phyloP scores from a whole-genome alignment of 2,113 vertebrate genomes.

The Cynopterus brachyotis region DNA sequence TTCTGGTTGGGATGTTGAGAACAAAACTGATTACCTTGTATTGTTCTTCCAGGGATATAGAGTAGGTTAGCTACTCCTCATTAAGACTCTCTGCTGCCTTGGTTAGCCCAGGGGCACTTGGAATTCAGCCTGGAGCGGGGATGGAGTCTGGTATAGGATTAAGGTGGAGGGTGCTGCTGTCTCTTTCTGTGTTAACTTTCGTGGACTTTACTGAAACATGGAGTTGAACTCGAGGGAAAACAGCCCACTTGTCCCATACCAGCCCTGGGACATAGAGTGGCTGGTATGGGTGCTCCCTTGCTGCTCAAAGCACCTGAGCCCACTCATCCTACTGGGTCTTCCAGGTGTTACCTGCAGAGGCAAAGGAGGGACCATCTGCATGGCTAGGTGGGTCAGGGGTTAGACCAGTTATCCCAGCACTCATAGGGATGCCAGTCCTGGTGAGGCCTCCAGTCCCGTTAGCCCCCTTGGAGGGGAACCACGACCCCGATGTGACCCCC shows the following conservation, averaged over 20 bases:
- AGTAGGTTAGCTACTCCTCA: neutral
- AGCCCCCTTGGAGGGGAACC: neutral
- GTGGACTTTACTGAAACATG: neutral
- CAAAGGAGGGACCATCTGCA: neutral
- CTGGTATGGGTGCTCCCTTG: neutral
- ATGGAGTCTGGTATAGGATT: neutral
- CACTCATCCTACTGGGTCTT: fast-evolving
- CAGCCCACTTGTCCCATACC: neutral
- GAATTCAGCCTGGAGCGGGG: neutral
- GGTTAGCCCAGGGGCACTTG: neutral
- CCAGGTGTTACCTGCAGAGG: neutral
- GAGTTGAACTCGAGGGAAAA: neutral
- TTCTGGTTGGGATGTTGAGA: neutral
- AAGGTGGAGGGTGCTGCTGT: neutral
- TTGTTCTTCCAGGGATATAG: neutral
- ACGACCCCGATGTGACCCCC: neutral
- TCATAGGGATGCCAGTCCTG: neutral
- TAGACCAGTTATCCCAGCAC: neutral
- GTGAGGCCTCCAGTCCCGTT: neutral
- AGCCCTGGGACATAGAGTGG: neutral
- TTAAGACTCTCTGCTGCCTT: neutral
- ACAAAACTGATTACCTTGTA: neutral
- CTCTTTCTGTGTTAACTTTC: neutral
- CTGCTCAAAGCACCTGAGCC: neutral
- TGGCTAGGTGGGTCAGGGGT: neutral